Evolutionary conservation across 1,140 invertebrate genomes (phyloP).

Genomic region (Bursaphelenchus mucronatus): DNA sequence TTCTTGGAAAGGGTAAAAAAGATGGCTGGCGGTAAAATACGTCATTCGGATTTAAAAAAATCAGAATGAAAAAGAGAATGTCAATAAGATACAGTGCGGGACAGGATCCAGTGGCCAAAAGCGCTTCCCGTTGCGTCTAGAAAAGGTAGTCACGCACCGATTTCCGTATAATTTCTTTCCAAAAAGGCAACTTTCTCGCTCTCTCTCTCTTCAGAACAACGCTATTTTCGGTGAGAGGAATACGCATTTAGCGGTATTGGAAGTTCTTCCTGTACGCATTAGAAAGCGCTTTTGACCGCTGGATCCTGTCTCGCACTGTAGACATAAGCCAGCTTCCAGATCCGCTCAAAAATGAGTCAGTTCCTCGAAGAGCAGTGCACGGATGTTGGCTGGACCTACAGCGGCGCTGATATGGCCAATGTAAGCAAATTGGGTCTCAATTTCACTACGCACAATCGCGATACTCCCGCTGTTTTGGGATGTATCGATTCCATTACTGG

Average conservation of each 20-base stretch:
- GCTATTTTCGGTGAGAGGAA: neutral
- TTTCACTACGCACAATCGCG: constrained; percentile 17
- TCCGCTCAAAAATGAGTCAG: constrained; percentile 4
- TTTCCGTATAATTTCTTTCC: too few species aligned
- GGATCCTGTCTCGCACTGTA: neutral
- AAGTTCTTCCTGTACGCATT: neutral
- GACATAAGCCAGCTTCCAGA: neutral
- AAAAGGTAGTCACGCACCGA: too few species aligned
- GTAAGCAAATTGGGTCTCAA: constrained; percentile 16
- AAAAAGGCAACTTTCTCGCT: neutral
- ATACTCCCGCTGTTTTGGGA: constrained; percentile 17
- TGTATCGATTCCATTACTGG: constrained; percentile 24
- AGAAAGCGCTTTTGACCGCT: too few species aligned
- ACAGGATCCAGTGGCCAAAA: too few species aligned
- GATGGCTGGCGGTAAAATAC: too few species aligned
- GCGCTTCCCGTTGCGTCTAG: too few species aligned
- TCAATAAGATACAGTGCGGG: too few species aligned
- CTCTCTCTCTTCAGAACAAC: constrained; percentile 5
- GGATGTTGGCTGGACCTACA: constrained; percentile 21
- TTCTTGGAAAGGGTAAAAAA: constrained; percentile 8
- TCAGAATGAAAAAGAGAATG: too few species aligned
- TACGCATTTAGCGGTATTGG: neutral
- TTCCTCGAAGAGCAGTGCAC: constrained; percentile 22
- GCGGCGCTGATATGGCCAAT: constrained; percentile 7
- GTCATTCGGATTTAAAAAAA: too few species aligned